Conservation (phyloP, 1,140 invertebrate species). For the Dufourea novaeangliae region DNA sequence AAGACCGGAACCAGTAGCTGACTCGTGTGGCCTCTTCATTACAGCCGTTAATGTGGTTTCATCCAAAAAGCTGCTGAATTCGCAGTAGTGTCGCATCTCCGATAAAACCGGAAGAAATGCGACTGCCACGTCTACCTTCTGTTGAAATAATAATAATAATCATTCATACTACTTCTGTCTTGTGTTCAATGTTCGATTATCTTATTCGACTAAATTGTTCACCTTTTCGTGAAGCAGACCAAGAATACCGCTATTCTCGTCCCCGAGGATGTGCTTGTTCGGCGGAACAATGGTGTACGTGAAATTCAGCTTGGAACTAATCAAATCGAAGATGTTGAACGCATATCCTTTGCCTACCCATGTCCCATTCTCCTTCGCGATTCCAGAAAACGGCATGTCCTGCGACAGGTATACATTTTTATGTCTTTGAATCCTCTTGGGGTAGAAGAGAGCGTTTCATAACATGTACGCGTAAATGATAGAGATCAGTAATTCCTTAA, state of each 20-base stretch:
- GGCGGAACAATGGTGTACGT: conserved; percentile 86
- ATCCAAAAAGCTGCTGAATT: conserved; percentile 86
- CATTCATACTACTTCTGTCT: no score
- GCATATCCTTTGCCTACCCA: conserved; percentile 85
- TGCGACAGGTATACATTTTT: conserved; percentile 28
- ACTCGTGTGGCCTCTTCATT: conserved; percentile 89
- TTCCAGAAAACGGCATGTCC: conserved; percentile 76
- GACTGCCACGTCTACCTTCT: conserved; percentile 89
- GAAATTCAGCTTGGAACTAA: conserved; percentile 87
- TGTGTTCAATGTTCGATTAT: no score
- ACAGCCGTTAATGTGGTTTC: conserved; percentile 89
- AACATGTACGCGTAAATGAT: not conserved
- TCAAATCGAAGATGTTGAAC: conserved; percentile 87
- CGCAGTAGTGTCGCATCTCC: conserved; percentile 82
- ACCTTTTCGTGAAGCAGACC: conserved; percentile 84
- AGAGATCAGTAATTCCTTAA: no score
- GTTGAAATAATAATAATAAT: conserved; percentile 48
- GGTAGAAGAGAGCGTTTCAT: not conserved
- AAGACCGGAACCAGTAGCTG: conserved; percentile 91
- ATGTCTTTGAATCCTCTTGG: not conserved
- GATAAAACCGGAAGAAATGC: conserved; percentile 88
- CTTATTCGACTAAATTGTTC: conserved; percentile 60
- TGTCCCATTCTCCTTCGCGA: conserved; percentile 82
- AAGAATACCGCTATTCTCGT: conserved; percentile 84
- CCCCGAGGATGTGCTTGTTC: conserved; percentile 82